These are phyloP conservation scores for Myotis planiceps DNA, from an alignment of 2,797 vertebrate species.

Conservation along the genomic window DNA sequence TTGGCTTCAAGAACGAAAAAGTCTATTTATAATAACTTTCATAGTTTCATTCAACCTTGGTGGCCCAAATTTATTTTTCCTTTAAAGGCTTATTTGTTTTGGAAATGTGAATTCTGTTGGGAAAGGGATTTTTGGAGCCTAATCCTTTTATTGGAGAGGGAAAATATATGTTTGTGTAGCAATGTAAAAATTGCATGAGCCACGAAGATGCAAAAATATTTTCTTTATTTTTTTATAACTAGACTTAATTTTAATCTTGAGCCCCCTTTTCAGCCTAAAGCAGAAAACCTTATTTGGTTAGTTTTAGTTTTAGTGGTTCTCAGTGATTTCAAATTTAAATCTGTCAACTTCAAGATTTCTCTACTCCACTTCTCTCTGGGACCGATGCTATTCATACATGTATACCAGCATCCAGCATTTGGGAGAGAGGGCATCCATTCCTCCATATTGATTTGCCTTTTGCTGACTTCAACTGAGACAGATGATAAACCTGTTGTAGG, in stretches of 20 bases:
- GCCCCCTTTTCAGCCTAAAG: neutral
- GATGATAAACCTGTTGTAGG: neutral
- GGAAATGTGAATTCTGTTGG: constrained; percentile 57
- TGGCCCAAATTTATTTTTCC: constrained; percentile 41
- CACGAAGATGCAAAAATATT: constrained; percentile 58
- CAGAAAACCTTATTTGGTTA: constrained; percentile 46
- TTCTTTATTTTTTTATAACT: constrained; percentile 53
- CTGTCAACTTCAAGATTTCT: neutral
- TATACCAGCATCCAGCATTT: neutral
- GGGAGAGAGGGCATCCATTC: neutral
- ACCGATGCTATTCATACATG: neutral
- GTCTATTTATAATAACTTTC: constrained; percentile 10
- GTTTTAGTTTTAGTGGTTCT: constrained; percentile 41
- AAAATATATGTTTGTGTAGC: constrained; percentile 51
- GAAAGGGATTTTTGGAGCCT: constrained; percentile 38
- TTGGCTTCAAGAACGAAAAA: constrained; percentile 29
- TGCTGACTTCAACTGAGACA: neutral
- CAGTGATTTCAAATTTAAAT: constrained; percentile 38
- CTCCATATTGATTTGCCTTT: neutral
- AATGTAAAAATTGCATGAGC: constrained; percentile 50
- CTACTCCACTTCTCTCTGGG: neutral
- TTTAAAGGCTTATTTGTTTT: constrained; percentile 58
- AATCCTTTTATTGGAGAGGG: constrained; percentile 31
- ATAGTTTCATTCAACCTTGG: constrained; percentile 44
- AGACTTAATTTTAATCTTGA: constrained; percentile 50